Conservation (phyloP, 92 coral and sea anemone species). For the Montipora capitata region DNA sequence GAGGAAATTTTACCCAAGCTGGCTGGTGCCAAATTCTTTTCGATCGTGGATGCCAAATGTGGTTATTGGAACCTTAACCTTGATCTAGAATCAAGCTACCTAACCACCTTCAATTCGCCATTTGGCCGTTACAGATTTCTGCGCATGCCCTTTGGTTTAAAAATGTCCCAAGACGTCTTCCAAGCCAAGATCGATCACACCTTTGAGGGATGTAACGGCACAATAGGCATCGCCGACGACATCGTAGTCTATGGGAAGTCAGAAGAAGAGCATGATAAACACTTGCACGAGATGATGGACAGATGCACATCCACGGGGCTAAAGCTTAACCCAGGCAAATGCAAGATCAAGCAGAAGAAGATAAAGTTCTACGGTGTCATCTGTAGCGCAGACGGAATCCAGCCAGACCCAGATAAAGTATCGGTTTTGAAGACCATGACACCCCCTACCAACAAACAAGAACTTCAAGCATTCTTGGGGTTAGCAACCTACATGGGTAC, state of each 20-base stretch:
- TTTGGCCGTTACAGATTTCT: conserved; percentile 50
- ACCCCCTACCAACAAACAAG: conserved; percentile 54
- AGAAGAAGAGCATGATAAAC: conserved; percentile 54
- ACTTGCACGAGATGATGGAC: background rate
- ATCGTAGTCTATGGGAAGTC: conserved; percentile 52
- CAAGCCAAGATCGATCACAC: conserved; percentile 68
- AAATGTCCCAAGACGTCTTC: conserved; percentile 73
- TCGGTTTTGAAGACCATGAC: conserved; percentile 68
- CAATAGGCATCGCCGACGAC: conserved; percentile 70
- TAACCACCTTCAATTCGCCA: conserved; percentile 65
- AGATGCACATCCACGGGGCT: conserved; percentile 56
- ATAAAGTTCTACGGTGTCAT: conserved; percentile 70
- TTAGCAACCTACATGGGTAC: conserved; percentile 76
- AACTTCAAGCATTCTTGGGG: conserved; percentile 71
- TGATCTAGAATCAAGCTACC: conserved; percentile 26
- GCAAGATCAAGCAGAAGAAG: conserved; percentile 56
- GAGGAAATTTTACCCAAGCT: no score
- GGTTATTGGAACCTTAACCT: conserved; percentile 10
- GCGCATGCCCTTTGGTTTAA: conserved; percentile 67
- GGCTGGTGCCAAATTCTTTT: conserved; percentile 40
- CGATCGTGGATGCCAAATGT: background rate
- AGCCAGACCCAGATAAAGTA: conserved; percentile 22
- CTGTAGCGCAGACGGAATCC: conserved; percentile 39
- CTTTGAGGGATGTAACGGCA: conserved; percentile 53
- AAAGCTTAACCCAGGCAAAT: conserved; percentile 72